Percentiles rank a stretch among this genome's conserved stretches.
Evolutionary conservation across 2,888 invertebrate genomes (phyloP).

Genomic region (Julus scanicus): DNA sequence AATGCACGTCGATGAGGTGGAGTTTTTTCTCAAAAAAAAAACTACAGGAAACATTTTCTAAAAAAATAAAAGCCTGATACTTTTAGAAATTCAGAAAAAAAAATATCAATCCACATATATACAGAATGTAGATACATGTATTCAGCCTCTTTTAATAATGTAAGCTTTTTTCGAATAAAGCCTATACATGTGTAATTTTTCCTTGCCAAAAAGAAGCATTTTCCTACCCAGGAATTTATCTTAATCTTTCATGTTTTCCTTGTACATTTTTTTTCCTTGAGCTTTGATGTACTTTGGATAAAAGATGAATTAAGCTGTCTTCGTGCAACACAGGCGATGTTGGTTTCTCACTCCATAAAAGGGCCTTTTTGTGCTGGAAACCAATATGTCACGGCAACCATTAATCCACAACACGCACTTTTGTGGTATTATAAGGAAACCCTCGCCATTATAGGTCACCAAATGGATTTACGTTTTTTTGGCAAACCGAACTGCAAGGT

Average conservation of each 20-base stretch:
- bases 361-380: constrained; percentile 29
- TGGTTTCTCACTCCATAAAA: constrained; percentile 38
- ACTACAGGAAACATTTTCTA: not conserved
- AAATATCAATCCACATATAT: not conserved
- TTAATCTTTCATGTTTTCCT: constrained; percentile 25
- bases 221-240: not conserved
- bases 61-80: not conserved
- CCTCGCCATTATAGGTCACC: not conserved
- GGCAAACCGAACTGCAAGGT: not conserved
- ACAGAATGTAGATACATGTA: not conserved
- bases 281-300: constrained; percentile 16
- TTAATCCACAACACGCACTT: constrained; percentile 34
- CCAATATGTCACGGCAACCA: constrained; percentile 41
- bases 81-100: not conserved
- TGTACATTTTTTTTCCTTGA: not conserved
- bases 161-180: not conserved
- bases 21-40: not conserved
- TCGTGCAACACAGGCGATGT: not conserved
- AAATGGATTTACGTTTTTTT: constrained; percentile 26
- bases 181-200: not conserved
- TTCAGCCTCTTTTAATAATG: not conserved
- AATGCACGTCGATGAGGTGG: no score
- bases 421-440: constrained; percentile 31
- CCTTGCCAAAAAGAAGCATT: not conserved
- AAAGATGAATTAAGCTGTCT: constrained; percentile 32